Evolutionary conservation across 2,888 invertebrate genomes (phyloP), one percentile per base, ranked within the genome.

Genomic region (Noctua fimbriata): DNA sequence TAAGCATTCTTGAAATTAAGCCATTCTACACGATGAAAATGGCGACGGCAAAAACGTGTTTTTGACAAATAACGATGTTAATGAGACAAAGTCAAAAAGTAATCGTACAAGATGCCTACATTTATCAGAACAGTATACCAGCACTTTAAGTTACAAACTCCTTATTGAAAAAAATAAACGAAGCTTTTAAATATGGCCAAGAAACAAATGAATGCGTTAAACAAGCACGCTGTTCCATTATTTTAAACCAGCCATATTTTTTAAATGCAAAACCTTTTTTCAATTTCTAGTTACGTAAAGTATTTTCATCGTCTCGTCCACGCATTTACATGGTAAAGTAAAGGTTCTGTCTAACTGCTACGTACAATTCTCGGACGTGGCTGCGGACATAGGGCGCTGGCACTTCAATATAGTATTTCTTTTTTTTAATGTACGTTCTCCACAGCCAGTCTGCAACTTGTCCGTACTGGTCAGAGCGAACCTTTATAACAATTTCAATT

Each of bases 281-380:
- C 32, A 65, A 79, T 84, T 60, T 76, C 18, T 79, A 58, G 72
- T 69, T 58, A 75, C 47, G 65, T 55, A 76, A 73, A 77, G 9
- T 71, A 72, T 47, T 55, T 60, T 44, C 66, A 60, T 52, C 66
- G 16, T 63, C 32, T 58, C 55, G 28, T 72, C 52, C 44, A 18
- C 28, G 7, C 74, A 75, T 87, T 84, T 83, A 60, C 75, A 70
- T 70, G 55, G 28, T 76, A 75, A 87, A 77, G n/a, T 69, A 28
- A 44, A 44, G 67, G n/a, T 44, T 28, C 9, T 9, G 18, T 67
- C 44, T 28, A 3, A 67, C n/a, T 44, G 44, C 41, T 10, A 67
- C 16, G 44, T 1, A 67, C 1, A 67, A 67, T 16, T 67, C 2
- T n/a, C 44, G 1, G n/a, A 44, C 32, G 18, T 18, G 2, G 32